Base-by-base conservation (phyloP, 2,888 invertebrate species). In the Epirrhoe tristata region DNA sequence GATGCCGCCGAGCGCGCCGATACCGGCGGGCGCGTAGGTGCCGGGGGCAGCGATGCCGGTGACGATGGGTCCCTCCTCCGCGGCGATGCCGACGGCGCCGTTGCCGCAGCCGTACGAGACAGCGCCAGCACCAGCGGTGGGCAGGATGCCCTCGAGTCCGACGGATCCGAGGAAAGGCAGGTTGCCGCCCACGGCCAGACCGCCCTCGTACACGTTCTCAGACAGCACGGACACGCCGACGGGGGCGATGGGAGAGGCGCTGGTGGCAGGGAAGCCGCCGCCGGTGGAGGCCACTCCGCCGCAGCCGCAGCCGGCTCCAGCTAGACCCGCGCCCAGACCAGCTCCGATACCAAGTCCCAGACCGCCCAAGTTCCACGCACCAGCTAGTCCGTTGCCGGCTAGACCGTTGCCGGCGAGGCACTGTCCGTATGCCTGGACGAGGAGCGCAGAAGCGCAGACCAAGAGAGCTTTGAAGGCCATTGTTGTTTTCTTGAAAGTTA, bases 161-260 rank as follows among this genome's bases (percentile, higher is more conserved):
- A 83, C 80, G 39, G 80, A 76, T 6, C 81, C 77, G 58, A 84
- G 56, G 73, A 82, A 79, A 12, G 85, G 85, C 67, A 85, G 67
- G 52, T 81, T 71, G 4, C 85, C 85, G 34, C 71, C 72, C 1
- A 81, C 78, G 16, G 65, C 56, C 1, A 85, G 36, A 31, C 74
- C 51, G 0, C 85, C 85, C 55, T 79, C 78, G 8, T 83, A 81
- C 1, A 71, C 78, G 56, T 85, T 84, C 61, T 87, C 84, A 4
- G 86, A 86, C 6, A 77, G 53, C 4, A 85, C 79, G 5, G 79
- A 75, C 3, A 88, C 71, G 1, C 82, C 81, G 0, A 76, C 79
- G 0, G 87, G 85, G 0, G 78, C 66, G 16, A 81, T 78, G 3
- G 80, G 77, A 2, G 81, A 76, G 12, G 73, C 71, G 67, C 77